Base-by-base conservation (phyloP, 2,113 vertebrate genomes). In the Erpornis zantholeuca region DNA sequence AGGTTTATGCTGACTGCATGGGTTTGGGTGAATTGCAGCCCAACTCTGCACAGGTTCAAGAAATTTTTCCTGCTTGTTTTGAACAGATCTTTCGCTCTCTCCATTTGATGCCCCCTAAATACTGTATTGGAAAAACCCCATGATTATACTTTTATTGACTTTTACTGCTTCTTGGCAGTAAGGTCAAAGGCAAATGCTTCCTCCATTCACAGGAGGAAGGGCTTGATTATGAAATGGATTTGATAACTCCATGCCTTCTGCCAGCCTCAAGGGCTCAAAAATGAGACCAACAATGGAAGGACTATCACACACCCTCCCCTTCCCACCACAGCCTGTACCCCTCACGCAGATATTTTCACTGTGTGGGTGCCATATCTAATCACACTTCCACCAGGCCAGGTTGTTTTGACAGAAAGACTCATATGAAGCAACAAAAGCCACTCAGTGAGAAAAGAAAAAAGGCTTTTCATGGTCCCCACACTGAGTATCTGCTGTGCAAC, bases 351-450 rank as follows among this genome's bases (percentile, higher is more conserved):
- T 54, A 38, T 85, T 79, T 94, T 60, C 38, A 31, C 33, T 6
- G 12, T 19, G 35, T 59, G 38, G 29, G 44, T 38, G 40, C 65
- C 52, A 7, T 45, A 65, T 72, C 84, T 92, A 94, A 87, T 87
- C 70, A 57, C 42, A 42, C 24, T 73, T 88, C 56, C 64, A 92
- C 82, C 56, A 77, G 49, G 8, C 35, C 65, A 65, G 25, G 68
- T 69, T 90, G 64, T 90, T 96, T 94, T 90, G 75, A 76, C 71
- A 80, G 59, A 92, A 86, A 82, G 38, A 31, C 64, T 86, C 6
- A 0, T 29, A 35, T 15, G 82, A 87, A 95, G 24, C 18, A 71
- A 38, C 29, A 91, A 84, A 92, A 82, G 21, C 27, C 20, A 79
- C 20, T 31, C n/a, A 27, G 59, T 42, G 44, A 79, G 47, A 79